Evolutionary conservation across 2,797 vertebrate genomes (phyloP), one percentile per base, ranked within the genome.

Genomic region (Ficedula albicollis): DNA sequence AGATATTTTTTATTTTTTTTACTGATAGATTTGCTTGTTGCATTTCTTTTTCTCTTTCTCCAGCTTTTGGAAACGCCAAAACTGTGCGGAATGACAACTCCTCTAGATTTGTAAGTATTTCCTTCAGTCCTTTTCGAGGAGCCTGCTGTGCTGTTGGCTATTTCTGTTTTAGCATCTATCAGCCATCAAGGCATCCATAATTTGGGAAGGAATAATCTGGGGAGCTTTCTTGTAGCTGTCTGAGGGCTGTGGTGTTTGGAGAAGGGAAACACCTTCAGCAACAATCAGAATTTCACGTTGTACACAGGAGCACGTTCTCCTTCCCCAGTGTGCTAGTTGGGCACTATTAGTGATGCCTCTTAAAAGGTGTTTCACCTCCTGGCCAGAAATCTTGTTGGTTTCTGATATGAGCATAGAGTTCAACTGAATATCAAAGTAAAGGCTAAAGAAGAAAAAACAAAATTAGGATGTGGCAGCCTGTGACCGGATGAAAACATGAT

Each of bases 41-140:
- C 62, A 22, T 79, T 79, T 86, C 7, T 59, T 82, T 74, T 88
- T 89, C 63, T 97, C 72, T 96, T 76, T 80, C 51, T 26, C 48
- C 95, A 99, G 99, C 99, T 87, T 99, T 99, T 97, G 99, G 99
- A 97, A 99, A 99, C 95, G 99, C 99, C 90, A 99, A 99, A 98
- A 99, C 99, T 15, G 98, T 99, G 89, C 98, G 99, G 96, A 99
- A 99, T 85, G 99, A 99, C 98, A 99, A 99, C 97, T 99, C 99
- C 4, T 99, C 99, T 91, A 98, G 99, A 99, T 99, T 99, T 96
- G 99, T 99, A 97, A 99, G 99, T 99, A 98, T 91, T 80, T 82
- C 43, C 68, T 74, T 73, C 39, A 66, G 26, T 32, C 7, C 32
- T 56, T 55, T 55, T 27, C 0, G 1, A 36, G 32, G 34, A 67